These are phyloP conservation scores for Leuciscus waleckii DNA, from an alignment of 2,797 vertebrate genomes.

Conservation along the genomic window DNA sequence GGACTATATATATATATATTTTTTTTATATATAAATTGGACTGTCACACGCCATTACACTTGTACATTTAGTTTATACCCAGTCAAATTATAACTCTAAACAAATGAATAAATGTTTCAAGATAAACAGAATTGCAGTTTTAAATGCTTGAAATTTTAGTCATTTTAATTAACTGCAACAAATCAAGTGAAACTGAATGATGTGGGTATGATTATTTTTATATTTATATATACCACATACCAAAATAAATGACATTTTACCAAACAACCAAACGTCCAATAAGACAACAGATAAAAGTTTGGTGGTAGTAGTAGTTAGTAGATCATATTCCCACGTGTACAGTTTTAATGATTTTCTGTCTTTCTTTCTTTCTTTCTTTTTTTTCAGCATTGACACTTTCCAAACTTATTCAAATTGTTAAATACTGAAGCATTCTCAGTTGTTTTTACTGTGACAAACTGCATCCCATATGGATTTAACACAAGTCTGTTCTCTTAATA, in stretches of 20 bases:
- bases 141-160: background rate
- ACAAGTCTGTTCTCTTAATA: background rate
- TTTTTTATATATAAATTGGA: background rate
- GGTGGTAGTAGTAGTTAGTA: background rate
- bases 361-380: background rate
- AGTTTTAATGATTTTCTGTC: background rate
- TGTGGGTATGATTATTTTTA: background rate
- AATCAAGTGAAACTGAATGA: background rate
- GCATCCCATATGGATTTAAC: background rate
- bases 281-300: background rate
- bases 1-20: background rate
- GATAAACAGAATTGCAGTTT: background rate
- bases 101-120: background rate
- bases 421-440: background rate
- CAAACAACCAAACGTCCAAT: background rate
- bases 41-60: background rate
- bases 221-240: background rate
- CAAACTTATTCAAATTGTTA: background rate
- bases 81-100: background rate
- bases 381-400: background rate
- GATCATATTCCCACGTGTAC: background rate
- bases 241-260: background rate
- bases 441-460: background rate
- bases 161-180: conserved; percentile 5
- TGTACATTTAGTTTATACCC: background rate